Evolutionary conservation across 2,113 vertebrate genomes (phyloP).

Genomic region (Galeopterus variegatus): DNA sequence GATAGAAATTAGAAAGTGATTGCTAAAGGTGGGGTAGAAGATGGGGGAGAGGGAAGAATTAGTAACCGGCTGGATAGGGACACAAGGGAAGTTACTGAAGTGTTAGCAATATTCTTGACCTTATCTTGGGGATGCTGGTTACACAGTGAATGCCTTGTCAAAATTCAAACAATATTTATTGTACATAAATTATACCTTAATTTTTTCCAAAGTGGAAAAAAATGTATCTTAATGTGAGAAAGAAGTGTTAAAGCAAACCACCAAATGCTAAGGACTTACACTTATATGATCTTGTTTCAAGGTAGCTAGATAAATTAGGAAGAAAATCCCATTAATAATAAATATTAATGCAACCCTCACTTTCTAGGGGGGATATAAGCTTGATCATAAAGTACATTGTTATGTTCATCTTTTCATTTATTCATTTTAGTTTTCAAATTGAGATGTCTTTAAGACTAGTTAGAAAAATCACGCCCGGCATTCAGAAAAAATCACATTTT

Average conservation of each 20-base stretch:
- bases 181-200: neutral
- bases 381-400: neutral
- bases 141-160: neutral
- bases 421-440: no score
- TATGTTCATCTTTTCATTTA: neutral
- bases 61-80: neutral
- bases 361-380: neutral
- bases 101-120: neutral
- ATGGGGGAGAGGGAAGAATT: neutral
- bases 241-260: neutral
- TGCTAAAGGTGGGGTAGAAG: neutral
- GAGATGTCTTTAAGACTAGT: no score
- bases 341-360: neutral
- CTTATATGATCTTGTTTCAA: neutral
- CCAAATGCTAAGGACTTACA: neutral
- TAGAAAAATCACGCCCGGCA: no score
- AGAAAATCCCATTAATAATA: neutral
- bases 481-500: no score
- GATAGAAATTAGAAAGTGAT: neutral
- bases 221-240: neutral
- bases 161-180: constrained; percentile 34
- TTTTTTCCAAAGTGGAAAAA: neutral
- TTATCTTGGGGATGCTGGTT: neutral
- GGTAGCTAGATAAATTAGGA: neutral
- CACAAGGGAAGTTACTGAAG: neutral